Evolutionary conservation across 2,113 vertebrate species (phyloP).

Genomic region (Corythornis madagascariensis): DNA sequence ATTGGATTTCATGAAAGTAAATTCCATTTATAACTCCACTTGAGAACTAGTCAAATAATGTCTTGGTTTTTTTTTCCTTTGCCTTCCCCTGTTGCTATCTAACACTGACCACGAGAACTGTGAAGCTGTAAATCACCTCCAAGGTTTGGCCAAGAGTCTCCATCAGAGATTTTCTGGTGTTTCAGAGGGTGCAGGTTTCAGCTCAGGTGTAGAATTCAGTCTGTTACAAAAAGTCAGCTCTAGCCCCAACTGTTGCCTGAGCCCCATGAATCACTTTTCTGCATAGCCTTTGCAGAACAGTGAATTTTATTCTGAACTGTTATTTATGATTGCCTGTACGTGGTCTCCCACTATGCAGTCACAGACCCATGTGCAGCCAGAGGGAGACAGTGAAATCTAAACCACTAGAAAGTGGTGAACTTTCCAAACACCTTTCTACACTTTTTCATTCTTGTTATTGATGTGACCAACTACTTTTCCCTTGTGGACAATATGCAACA

Average conservation of each 20-base stretch:
- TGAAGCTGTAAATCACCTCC: neutral
- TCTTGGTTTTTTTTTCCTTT: neutral
- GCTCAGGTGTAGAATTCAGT: neutral
- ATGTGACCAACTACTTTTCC: neutral
- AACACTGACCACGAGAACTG: slow-evolving; percentile 1
- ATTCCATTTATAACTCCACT: slow-evolving; percentile 7
- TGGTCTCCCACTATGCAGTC: neutral
- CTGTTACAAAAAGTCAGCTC: neutral
- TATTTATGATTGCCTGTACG: neutral
- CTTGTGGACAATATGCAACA: neutral
- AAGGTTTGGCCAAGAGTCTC: neutral
- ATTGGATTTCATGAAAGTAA: slow-evolving; percentile 29
- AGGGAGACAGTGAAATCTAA: neutral
- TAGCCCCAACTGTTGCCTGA: neutral
- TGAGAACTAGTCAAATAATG: slow-evolving; percentile 2
- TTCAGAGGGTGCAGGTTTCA: neutral
- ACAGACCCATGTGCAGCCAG: neutral
- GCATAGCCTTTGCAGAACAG: neutral
- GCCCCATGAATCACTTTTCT: neutral
- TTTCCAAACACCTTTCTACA: slow-evolving; percentile 25
- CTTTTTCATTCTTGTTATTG: neutral
- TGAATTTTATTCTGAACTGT: neutral
- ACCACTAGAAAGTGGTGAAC: neutral
- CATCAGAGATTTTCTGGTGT: neutral
- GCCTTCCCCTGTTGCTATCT: neutral